A percentile compares a stretch with the other conserved stretches of the same genome.
phyloP scores from a whole-genome alignment of 2,888 invertebrate species.

The Calliphora vomitoria region DNA sequence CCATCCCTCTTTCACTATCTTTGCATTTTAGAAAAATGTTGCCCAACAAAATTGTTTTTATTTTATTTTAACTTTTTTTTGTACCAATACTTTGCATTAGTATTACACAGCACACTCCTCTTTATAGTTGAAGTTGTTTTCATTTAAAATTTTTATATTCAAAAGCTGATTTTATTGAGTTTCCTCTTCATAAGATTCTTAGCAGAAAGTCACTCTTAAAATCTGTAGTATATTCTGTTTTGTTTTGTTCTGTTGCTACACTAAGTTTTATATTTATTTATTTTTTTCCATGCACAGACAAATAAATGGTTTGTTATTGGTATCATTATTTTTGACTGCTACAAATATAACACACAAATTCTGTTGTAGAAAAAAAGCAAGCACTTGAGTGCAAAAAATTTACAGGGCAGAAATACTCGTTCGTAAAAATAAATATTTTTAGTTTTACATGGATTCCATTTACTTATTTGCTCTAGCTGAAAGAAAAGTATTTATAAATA shows the following conservation, averaged over 20 bases:
- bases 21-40: neutral
- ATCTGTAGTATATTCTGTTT: neutral
- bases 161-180: constrained; percentile 10
- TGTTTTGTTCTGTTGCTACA: neutral
- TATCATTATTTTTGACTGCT: constrained; percentile 19
- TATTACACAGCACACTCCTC: constrained; percentile 27
- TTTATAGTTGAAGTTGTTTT: constrained; percentile 41
- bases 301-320: constrained; percentile 37
- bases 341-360: neutral
- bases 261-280: neutral
- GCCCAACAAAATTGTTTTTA: neutral
- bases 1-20: neutral
- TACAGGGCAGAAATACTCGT: neutral
- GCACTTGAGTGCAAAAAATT: constrained; percentile 22
- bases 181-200: constrained; percentile 22
- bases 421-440: neutral
- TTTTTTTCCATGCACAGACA: neutral
- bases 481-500: constrained; percentile 1
- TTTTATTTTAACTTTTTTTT: constrained; percentile 4
- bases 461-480: neutral
- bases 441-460: too few relatives aligned
- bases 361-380: neutral
- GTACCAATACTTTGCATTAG: constrained; percentile 14
- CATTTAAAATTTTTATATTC: constrained; percentile 22
- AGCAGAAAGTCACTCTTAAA: constrained; percentile 13